Conservation (phyloP, 2,797 vertebrate species). For the Mallotus villosus region DNA sequence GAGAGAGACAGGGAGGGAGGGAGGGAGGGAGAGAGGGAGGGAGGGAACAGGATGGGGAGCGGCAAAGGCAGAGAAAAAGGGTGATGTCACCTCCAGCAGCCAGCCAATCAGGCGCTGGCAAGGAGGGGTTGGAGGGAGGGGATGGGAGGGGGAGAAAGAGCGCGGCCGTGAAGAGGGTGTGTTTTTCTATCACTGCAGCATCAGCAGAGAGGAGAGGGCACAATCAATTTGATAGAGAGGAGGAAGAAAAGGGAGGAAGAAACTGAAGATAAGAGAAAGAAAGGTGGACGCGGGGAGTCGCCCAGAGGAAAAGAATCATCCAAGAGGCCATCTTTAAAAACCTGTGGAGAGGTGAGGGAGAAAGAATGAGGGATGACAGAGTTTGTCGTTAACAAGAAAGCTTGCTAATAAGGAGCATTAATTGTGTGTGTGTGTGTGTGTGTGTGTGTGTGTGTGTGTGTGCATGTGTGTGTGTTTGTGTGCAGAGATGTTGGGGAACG, state of each 20-base stretch:
- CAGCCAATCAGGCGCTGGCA: constrained; percentile 44
- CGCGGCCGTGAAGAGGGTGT: constrained; percentile 73
- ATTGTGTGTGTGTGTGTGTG: background rate
- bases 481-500: constrained; percentile 26
- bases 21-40: background rate
- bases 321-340: constrained; percentile 25
- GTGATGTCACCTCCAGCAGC: constrained; percentile 31
- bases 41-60: constrained; percentile 7
- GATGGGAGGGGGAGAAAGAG: constrained; percentile 19
- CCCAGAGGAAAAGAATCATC: constrained; percentile 44
- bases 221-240: constrained; percentile 72
- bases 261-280: constrained; percentile 57
- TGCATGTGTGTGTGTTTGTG: constrained; percentile 18
- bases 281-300: constrained; percentile 46
- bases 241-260: constrained; percentile 57
- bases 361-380: constrained; percentile 22
- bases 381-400: constrained; percentile 36
- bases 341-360: constrained; percentile 70
- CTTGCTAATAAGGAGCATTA: constrained; percentile 8
- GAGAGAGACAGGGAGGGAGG: constrained; percentile 8
- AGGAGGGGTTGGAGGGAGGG: constrained; percentile 16
- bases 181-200: constrained; percentile 83
- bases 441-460: background rate
- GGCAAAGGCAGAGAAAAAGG: background rate
- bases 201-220: constrained; percentile 74